These are phyloP conservation scores for Harpagoxenus sublaevis DNA, from an alignment of 2,888 invertebrate species.

Conservation along the genomic window DNA sequence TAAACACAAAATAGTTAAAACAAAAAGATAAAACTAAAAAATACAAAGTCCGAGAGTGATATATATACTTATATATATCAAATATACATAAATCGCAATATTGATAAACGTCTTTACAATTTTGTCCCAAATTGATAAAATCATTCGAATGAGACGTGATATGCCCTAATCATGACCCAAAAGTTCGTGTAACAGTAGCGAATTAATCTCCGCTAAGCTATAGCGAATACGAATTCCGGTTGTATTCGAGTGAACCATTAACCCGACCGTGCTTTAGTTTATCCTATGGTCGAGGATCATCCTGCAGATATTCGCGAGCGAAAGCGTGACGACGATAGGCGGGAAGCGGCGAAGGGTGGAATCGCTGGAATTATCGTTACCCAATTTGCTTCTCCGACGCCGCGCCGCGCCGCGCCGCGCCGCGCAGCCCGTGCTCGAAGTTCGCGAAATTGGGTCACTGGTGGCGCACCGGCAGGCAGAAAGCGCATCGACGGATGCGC, in stretches of 20 bases:
- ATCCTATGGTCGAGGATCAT: constrained; percentile 41
- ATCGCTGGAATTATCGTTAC: constrained; percentile 57
- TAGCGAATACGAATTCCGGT: constrained; percentile 5
- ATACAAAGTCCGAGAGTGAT: not conserved
- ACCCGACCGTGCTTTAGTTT: constrained; percentile 22
- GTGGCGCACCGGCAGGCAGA: constrained; percentile 18
- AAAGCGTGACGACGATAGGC: constrained; percentile 44
- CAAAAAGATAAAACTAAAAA: not conserved
- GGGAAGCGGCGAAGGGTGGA: constrained; percentile 45
- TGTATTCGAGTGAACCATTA: constrained; percentile 28
- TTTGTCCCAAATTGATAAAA: not conserved
- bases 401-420: constrained; percentile 3
- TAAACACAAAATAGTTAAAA: not conserved
- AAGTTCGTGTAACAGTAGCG: not conserved
- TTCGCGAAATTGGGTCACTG: constrained; percentile 56
- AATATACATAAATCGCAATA: not conserved
- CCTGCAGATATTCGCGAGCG: constrained; percentile 36
- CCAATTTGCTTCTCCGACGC: constrained; percentile 44
- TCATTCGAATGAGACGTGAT: not conserved
- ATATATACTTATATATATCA: not conserved
- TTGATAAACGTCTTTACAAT: not conserved
- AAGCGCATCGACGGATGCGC: constrained; percentile 36
- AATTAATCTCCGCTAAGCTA: constrained; percentile 32
- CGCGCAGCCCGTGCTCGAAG: constrained; percentile 35
- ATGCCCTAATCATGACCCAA: not conserved